Base-by-base conservation (phyloP, 2,113 vertebrate species). In the Anseranas semipalmata region DNA sequence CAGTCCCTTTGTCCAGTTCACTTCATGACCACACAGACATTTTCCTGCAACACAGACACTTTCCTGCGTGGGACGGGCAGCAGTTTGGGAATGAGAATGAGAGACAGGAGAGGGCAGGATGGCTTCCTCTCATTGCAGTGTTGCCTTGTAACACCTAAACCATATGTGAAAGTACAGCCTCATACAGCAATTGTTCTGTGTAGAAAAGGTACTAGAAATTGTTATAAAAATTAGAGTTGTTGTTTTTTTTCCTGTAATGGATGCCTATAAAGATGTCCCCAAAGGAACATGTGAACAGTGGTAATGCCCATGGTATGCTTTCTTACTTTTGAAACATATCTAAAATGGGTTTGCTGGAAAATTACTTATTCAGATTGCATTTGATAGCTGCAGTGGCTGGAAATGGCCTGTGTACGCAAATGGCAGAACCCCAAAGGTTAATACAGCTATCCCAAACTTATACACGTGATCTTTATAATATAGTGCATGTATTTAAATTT, bases 211-310 rank as follows among this genome's bases (percentile, higher is more conserved):
- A 43, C 8, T 62, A 39, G 55, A 93, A 77, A 16, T 80, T 9
- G 18, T 52, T 41, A 45, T 33, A 45, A 70, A 56, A 20, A 78
- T 71, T 15, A 46, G 33, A 80, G 28, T n/a, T 90, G 15, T 35
- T 73, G 48, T n/a, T 16, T 0, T 0, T 21, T 52, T 83, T 74
- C 55, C 8, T 19, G 0, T 77, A 43, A 33, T 74, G 41, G 19
- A 6, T 77, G 7, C 46, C 37, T 77, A 30, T 41, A 32, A 67
- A 86, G 55, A 43, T 90, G n/a, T 79, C 24, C 19, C 22, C 15
- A 62, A 9, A 35, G 66, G 20, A 63, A 27, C 32, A 35, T 21
- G 59, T 35, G 19, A 86, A 30, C 37, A 39, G 19, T 39, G 66
- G 30, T 60, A 86, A 20, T 88, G 79, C 28, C 18, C 63, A 6